These are phyloP conservation scores for Melanogrammus aeglefinus DNA, from an alignment of 2,797 vertebrate species.

Conservation along the genomic window DNA sequence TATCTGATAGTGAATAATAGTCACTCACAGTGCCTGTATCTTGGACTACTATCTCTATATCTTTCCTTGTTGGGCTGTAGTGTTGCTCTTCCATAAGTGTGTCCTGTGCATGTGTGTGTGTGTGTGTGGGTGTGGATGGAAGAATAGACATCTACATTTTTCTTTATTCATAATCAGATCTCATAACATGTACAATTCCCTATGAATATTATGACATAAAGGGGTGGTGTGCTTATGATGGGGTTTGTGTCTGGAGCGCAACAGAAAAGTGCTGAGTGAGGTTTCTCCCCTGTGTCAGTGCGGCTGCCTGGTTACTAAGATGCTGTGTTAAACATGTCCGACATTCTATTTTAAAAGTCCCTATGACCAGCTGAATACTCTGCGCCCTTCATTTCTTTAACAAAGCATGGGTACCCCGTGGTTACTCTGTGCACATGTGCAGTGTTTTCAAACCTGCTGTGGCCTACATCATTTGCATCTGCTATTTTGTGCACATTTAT, in stretches of 20 bases:
- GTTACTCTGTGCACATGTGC: not conserved
- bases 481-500: slow-evolving; percentile 18
- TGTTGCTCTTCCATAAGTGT: not conserved
- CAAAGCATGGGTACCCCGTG: slow-evolving; percentile 15
- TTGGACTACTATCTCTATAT: not conserved
- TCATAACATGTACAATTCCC: not conserved
- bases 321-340: slow-evolving; percentile 43
- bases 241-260: slow-evolving; percentile 20
- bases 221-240: not conserved
- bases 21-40: not conserved
- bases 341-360: slow-evolving; percentile 47
- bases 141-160: not conserved
- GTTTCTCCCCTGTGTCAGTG: slow-evolving; percentile 28
- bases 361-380: slow-evolving; percentile 37
- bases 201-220: not conserved
- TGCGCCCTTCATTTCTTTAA: slow-evolving; percentile 23
- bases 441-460: not conserved
- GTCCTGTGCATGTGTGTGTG: not conserved
- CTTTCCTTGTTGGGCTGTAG: not conserved
- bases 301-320: slow-evolving; percentile 27
- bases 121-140: not conserved
- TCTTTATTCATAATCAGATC: not conserved
- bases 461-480: not conserved
- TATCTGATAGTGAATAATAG: not conserved
- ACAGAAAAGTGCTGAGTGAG: slow-evolving; percentile 40